Percentiles rank a stretch among this genome's conserved stretches.
These are phyloP conservation scores for Hydractinia echinata DNA, from an alignment of 30 jellyfish, hydroid and myxozoan species.

Conservation along the genomic window DNA sequence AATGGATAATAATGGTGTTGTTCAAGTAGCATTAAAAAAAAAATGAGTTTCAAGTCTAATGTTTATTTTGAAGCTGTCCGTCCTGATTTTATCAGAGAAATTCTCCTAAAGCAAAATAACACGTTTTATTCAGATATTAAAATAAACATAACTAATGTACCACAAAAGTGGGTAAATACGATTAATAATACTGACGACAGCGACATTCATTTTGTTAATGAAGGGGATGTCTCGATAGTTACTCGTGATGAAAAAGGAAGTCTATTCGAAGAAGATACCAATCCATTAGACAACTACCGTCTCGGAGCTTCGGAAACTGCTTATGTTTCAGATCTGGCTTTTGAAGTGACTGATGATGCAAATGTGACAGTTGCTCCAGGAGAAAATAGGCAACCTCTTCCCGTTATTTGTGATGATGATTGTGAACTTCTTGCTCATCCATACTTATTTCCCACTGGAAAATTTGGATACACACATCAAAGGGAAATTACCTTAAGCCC, in stretches of 20 bases:
- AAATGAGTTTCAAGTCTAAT: conserved; percentile 26
- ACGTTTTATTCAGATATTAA: background rate
- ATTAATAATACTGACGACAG: conserved; percentile 4
- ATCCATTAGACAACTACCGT: conserved; percentile 12
- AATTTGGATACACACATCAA: conserved; percentile 25
- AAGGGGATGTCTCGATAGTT: background rate
- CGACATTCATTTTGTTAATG: conserved; percentile 21
- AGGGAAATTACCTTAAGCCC: conserved; percentile 20
- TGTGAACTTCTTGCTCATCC: conserved; percentile 37
- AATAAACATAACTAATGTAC: conserved; percentile 1
- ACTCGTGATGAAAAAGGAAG: background rate
- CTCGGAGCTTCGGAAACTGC: conserved; percentile 23
- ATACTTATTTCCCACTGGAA: conserved; percentile 20
- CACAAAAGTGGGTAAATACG: background rate
- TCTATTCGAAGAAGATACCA: conserved; percentile 34
- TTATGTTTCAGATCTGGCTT: background rate
- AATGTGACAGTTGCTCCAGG: conserved; percentile 30
- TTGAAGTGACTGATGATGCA: background rate
- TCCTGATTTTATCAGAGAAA: conserved; percentile 8
- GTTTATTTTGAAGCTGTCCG: conserved; percentile 24
- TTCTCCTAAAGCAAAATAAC: background rate
- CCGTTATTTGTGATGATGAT: conserved; percentile 19
- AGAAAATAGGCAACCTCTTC: background rate
- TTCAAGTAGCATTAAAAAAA: conserved; percentile 16
- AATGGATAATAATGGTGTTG: conserved; percentile 32